Conservation (phyloP, 2,888 invertebrate species). For the Drepanosiphum platanoidis region DNA sequence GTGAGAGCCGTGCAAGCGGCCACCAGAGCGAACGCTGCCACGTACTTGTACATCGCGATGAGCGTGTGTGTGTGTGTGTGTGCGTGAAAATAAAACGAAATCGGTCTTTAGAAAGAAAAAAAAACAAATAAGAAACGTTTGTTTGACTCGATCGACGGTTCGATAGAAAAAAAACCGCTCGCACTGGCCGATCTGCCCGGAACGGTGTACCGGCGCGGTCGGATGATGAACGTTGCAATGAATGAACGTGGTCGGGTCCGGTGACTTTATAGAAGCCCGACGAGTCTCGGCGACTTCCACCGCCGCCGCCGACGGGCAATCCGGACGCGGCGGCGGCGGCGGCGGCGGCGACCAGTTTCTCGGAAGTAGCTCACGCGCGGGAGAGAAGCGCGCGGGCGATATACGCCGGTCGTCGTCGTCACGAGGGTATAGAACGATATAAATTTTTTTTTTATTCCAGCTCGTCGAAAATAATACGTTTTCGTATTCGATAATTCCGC, state of each 20-base stretch:
- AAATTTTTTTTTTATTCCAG: too few relatives aligned
- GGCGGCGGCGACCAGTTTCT: conserved; percentile 55
- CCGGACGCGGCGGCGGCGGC: conserved; percentile 47
- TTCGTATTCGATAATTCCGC: too few relatives aligned
- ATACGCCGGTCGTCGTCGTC: too few relatives aligned
- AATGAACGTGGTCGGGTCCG: neutral
- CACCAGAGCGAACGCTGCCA: neutral
- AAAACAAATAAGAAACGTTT: too few relatives aligned
- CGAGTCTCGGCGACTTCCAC: neutral
- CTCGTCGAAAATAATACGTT: too few relatives aligned
- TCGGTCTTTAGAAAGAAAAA: too few relatives aligned
- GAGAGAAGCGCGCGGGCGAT: neutral
- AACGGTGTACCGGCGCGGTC: conserved; percentile 36
- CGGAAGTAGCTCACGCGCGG: conserved; percentile 55
- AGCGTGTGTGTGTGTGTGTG: neutral
- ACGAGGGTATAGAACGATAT: too few relatives aligned
- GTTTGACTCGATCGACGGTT: too few relatives aligned
- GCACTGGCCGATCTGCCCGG: neutral
- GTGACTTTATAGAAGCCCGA: conserved; percentile 52
- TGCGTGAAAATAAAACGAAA: too few relatives aligned
- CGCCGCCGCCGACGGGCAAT: conserved; percentile 36
- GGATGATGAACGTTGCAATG: conserved; percentile 33
- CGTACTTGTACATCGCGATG: neutral
- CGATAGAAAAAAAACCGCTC: too few relatives aligned
- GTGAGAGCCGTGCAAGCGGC: neutral